Evolutionary conservation across 2,888 invertebrate genomes (phyloP).

Genomic region (Synanthedon myopaeformis): DNA sequence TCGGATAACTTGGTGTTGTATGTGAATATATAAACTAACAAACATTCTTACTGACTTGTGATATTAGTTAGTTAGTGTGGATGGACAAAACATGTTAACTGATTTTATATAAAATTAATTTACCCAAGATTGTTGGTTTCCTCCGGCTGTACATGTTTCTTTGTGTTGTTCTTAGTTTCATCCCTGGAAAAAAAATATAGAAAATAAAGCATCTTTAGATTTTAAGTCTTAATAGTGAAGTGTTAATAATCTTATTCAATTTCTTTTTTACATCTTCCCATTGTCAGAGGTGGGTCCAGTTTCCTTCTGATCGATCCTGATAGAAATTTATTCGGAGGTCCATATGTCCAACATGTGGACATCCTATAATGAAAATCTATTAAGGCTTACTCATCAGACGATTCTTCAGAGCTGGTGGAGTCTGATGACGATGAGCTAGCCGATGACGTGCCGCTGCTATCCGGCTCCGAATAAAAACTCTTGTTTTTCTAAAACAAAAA

Average conservation of each 20-base stretch:
- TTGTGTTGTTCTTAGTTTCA: constrained; percentile 31
- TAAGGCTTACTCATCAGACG: constrained; percentile 52
- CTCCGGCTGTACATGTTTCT: constrained; percentile 30
- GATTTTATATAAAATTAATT: constrained; percentile 2
- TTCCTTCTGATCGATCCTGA: too few relatives aligned
- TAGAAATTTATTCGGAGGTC: too few relatives aligned
- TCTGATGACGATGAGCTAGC: constrained; percentile 25
- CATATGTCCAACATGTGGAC: too few relatives aligned
- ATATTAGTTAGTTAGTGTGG: too few relatives aligned
- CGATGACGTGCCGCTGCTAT: constrained; percentile 48
- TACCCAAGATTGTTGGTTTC: constrained; percentile 41
- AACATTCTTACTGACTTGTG: too few relatives aligned
- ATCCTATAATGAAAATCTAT: not conserved
- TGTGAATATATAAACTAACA: too few relatives aligned
- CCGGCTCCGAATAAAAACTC: constrained; percentile 74
- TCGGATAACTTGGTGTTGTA: too few relatives aligned
- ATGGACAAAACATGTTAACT: too few relatives aligned
- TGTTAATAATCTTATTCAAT: too few relatives aligned
- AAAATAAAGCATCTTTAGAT: not conserved
- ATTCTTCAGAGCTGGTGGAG: constrained; percentile 47
- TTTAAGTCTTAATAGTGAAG: not conserved
- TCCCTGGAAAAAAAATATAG: constrained; percentile 21
- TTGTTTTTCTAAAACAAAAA: constrained; percentile 57
- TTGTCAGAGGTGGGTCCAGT: too few relatives aligned
- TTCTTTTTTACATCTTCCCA: too few relatives aligned